Evolutionary conservation across 2,113 vertebrate species (phyloP).

Genomic region (Paradoxurus hermaphroditus): DNA sequence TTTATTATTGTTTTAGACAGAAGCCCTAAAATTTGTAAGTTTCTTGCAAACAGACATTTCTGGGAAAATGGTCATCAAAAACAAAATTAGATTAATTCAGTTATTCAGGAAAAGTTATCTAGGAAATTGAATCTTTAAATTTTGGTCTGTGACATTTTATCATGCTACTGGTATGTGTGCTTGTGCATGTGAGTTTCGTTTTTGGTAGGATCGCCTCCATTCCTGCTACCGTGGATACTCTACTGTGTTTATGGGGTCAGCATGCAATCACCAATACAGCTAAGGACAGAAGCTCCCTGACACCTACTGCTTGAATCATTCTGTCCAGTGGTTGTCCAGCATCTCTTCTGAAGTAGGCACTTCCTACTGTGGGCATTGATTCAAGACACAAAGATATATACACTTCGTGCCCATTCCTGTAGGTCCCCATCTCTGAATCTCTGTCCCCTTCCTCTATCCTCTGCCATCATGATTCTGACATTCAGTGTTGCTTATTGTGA

Average conservation of each 20-base stretch:
- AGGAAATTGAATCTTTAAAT: neutral
- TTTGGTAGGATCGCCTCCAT: neutral
- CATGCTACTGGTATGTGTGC: neutral
- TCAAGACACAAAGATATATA: neutral
- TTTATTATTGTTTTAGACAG: neutral
- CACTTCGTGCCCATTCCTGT: neutral
- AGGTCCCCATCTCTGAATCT: neutral
- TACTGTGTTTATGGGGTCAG: neutral
- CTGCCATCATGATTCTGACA: neutral
- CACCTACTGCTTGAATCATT: neutral
- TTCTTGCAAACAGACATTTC: neutral
- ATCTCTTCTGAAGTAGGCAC: neutral
- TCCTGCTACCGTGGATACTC: neutral
- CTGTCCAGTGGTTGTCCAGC: neutral
- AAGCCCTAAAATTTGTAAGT: neutral
- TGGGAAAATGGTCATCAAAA: neutral
- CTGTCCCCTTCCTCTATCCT: neutral
- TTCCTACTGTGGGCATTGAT: neutral
- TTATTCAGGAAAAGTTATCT: neutral
- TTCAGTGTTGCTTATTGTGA: neutral
- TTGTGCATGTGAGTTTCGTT: neutral
- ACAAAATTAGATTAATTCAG: neutral
- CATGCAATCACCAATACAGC: neutral
- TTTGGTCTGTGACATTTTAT: neutral
- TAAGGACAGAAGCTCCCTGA: neutral